Evolutionary conservation across 2,888 invertebrate species (phyloP).

Genomic region (Listrodromus nycthemerus): DNA sequence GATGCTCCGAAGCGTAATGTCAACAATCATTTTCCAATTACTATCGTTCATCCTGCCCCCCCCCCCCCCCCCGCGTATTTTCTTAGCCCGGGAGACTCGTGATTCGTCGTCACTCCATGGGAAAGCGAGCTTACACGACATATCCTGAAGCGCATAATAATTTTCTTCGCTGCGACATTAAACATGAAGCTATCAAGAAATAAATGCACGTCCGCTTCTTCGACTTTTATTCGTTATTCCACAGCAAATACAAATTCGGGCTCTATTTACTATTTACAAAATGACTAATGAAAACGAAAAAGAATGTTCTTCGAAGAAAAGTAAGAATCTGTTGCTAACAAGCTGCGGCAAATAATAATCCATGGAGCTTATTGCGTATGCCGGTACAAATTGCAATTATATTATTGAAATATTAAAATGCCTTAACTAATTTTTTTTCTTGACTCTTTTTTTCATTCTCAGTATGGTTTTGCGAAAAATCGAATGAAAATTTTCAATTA

Average conservation of each 20-base stretch:
- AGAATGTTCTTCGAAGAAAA: neutral
- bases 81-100: conserved; percentile 26
- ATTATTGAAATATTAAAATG: too few species aligned
- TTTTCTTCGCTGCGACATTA: conserved; percentile 41
- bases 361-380: too few species aligned
- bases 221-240: conserved; percentile 21
- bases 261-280: neutral
- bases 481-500: neutral
- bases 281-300: neutral
- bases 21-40: conserved; percentile 67
- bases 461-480: neutral
- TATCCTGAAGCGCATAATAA: neutral
- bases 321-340: neutral
- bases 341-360: neutral
- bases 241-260: conserved; percentile 28
- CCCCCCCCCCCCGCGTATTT: conserved; percentile 57
- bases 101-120: conserved; percentile 1
- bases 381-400: too few species aligned
- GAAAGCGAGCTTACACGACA: conserved; percentile 43
- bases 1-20: conserved; percentile 60
- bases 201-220: conserved; percentile 35
- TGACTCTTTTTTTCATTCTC: neutral
- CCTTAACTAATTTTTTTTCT: too few species aligned
- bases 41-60: conserved; percentile 56
- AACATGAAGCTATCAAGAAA: conserved; percentile 51